Conservation (phyloP, 30 jellyfish, hydroid and myxozoan genomes). For the Aurelia coerulea region DNA sequence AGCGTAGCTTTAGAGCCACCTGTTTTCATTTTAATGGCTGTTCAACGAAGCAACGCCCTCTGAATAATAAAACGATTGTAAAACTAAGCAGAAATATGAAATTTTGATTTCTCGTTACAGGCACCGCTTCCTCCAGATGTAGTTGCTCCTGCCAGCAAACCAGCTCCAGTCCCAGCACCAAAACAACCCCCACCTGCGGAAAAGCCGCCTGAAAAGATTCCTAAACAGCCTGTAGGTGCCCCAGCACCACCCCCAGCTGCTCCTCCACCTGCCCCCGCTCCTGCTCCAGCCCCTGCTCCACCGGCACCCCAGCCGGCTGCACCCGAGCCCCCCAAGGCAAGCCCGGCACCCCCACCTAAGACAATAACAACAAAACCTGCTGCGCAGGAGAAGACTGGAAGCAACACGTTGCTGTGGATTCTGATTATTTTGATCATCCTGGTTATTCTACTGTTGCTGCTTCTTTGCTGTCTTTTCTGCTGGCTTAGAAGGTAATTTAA, state of each 20-base stretch:
- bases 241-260: conserved; percentile 56
- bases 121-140: conserved; percentile 16
- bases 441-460: conserved; percentile 66
- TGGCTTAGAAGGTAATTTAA: conserved; percentile 71
- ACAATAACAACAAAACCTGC: conserved; percentile 40
- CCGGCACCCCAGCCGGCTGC: neutral
- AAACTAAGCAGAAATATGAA: neutral
- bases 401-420: conserved; percentile 50
- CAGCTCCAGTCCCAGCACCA: neutral
- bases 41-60: too few species aligned
- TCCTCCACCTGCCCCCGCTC: conserved; percentile 28
- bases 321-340: conserved; percentile 22
- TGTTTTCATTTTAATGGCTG: too few species aligned
- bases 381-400: conserved; percentile 32
- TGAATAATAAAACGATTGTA: too few species aligned
- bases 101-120: neutral
- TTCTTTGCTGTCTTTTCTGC: conserved; percentile 83
- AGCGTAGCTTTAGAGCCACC: too few species aligned
- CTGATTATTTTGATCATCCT: conserved; percentile 65
- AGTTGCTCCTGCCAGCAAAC: conserved; percentile 5
- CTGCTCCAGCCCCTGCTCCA: too few species aligned
- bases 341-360: conserved; percentile 55
- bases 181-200: conserved; percentile 39
- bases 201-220: conserved; percentile 34
- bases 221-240: conserved; percentile 35